A percentile compares a stretch with the other conserved stretches of the same genome.
Evolutionary conservation across 2,113 vertebrate species (phyloP).

Genomic region (Sardina pilchardus): DNA sequence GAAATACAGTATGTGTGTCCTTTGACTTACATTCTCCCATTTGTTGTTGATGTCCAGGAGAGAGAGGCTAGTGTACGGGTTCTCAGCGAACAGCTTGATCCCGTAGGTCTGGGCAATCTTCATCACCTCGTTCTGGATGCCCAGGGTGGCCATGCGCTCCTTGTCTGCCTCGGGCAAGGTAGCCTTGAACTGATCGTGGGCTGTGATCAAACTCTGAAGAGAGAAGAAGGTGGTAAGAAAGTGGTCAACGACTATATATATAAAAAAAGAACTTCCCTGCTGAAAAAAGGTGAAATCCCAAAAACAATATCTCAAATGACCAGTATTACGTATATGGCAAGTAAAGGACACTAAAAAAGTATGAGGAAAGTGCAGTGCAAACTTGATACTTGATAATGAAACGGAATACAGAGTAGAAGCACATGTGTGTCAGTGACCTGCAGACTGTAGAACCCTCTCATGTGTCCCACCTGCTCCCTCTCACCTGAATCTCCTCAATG

Average conservation of each 20-base stretch:
- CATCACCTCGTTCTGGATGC: conserved; percentile 87
- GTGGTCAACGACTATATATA: neutral
- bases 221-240: neutral
- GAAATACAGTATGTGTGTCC: neutral
- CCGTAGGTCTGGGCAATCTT: conserved; percentile 91
- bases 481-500: conserved; percentile 83
- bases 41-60: conserved; percentile 81
- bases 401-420: neutral
- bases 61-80: conserved; percentile 82
- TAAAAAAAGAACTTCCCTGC: neutral
- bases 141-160: conserved; percentile 84
- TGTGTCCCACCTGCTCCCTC: neutral
- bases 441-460: neutral
- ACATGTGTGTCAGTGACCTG: too few relatives aligned
- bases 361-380: neutral
- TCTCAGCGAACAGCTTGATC: conserved; percentile 79
- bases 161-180: conserved; percentile 87
- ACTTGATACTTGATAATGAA: too few relatives aligned
- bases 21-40: conserved; percentile 82
- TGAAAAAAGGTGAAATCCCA: neutral
- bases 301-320: neutral
- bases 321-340: neutral
- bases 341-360: neutral
- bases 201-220: conserved; percentile 81
- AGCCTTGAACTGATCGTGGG: conserved; percentile 90